A percentile compares a stretch with the other conserved stretches of the same genome.
Evolutionary conservation across 23 tunicate genomes (phyloP).

Genomic region (Trididemnum miniatum): DNA sequence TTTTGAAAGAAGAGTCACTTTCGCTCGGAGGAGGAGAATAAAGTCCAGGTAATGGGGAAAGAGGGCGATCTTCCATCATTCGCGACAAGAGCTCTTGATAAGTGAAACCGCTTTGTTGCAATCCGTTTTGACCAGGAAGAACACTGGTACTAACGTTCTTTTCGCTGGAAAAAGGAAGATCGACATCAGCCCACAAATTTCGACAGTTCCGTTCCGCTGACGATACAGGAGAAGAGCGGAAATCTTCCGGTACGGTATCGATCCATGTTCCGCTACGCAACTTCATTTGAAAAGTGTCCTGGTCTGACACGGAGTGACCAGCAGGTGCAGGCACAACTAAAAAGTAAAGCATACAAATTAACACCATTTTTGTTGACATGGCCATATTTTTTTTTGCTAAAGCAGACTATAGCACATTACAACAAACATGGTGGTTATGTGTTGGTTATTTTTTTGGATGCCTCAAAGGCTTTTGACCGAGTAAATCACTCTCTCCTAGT

Average conservation of each 20-base stretch:
- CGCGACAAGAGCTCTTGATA: background rate
- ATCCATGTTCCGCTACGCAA: constrained; percentile 26
- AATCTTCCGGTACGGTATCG: constrained; percentile 1
- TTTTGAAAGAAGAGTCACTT: background rate
- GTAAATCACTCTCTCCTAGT: no score
- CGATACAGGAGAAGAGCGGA: background rate
- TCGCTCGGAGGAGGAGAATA: background rate
- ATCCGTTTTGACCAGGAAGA: background rate
- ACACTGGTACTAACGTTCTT: background rate
- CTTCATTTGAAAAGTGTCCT: constrained; percentile 20
- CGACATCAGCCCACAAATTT: constrained; percentile 12
- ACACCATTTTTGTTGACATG: no score
- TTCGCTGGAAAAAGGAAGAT: background rate
- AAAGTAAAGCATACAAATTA: no score
- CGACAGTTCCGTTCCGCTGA: background rate
- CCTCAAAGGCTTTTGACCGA: no score
- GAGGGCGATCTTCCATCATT: background rate
- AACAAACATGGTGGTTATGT: no score
- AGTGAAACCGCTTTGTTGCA: background rate
- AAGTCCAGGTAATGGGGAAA: background rate
- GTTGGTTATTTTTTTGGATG: no score
- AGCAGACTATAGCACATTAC: no score
- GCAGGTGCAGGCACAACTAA: no score
- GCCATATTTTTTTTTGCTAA: no score
- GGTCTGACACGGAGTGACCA: no score